Percentiles rank a stretch among this genome's conserved stretches.
These are phyloP conservation scores for Caenorhabditis remanei DNA, from an alignment of 1,140 invertebrate species.

Conservation along the genomic window DNA sequence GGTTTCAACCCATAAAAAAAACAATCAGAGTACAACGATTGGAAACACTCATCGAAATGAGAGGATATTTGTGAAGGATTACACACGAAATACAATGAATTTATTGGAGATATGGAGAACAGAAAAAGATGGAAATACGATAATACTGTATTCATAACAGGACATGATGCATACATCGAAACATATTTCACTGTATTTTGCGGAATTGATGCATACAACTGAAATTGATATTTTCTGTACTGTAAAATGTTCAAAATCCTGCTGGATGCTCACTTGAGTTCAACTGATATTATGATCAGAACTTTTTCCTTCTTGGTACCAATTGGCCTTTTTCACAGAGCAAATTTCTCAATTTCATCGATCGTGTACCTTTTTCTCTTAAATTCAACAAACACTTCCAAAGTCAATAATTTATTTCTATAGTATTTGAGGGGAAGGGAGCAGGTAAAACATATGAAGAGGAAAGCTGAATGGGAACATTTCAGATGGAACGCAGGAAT, in stretches of 20 bases:
- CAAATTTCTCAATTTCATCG: too few relatives aligned
- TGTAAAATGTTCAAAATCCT: too few relatives aligned
- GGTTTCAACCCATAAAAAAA: background rate
- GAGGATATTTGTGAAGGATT: background rate
- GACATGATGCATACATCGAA: too few relatives aligned
- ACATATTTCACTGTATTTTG: too few relatives aligned
- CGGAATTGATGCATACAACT: too few relatives aligned
- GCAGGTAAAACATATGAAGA: background rate
- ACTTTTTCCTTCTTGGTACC: too few relatives aligned
- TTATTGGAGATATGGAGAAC: background rate
- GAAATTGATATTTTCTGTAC: too few relatives aligned
- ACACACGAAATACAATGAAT: background rate
- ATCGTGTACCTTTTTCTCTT: too few relatives aligned
- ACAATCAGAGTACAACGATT: slow-evolving; percentile 37
- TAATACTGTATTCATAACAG: too few relatives aligned
- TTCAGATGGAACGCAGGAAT: background rate
- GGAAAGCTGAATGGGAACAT: background rate
- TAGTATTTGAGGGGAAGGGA: background rate
- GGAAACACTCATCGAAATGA: slow-evolving; percentile 9
- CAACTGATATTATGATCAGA: too few relatives aligned
- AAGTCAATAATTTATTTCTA: slow-evolving; percentile 45
- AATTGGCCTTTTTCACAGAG: too few relatives aligned
- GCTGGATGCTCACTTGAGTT: too few relatives aligned
- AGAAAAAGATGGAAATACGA: background rate
- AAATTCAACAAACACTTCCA: background rate